phyloP scores from a whole-genome alignment of 2,113 vertebrate species.

The Thunnus maccoyii region DNA sequence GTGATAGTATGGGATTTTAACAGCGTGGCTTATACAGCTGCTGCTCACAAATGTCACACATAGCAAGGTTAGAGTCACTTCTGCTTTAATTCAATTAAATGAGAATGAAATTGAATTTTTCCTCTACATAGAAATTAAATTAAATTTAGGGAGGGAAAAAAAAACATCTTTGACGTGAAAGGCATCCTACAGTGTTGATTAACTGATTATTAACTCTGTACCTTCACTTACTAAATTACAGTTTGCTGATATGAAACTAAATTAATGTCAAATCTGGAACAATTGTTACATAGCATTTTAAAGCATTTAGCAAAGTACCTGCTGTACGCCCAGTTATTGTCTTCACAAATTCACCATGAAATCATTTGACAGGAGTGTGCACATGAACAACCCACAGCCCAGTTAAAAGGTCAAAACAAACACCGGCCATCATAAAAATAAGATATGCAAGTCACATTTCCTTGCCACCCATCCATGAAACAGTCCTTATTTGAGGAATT shows the following conservation, averaged over 20 bases:
- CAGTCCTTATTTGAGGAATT: constrained; percentile 83
- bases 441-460: constrained; percentile 78
- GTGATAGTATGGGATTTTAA: constrained; percentile 66
- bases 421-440: constrained; percentile 68
- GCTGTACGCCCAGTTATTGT: constrained; percentile 50
- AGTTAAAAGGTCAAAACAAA: constrained; percentile 80
- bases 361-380: constrained; percentile 62
- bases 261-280: constrained; percentile 22
- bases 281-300: constrained; percentile 16
- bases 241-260: constrained; percentile 34
- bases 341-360: constrained; percentile 72
- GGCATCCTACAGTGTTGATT: constrained; percentile 33
- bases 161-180: constrained; percentile 30
- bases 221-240: constrained; percentile 40
- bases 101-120: constrained; percentile 12
- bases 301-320: constrained; percentile 22
- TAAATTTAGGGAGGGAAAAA: constrained; percentile 3
- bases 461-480: constrained; percentile 77
- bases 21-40: constrained; percentile 68
- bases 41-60: constrained; percentile 65
- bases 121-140: constrained; percentile 5
- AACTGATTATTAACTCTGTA: constrained; percentile 34
- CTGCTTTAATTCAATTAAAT: constrained; percentile 44
- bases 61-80: constrained; percentile 66
- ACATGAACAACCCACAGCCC: constrained; percentile 62